Conservation (phyloP, 2,888 invertebrate species). For the Anarsia innoxiella region DNA sequence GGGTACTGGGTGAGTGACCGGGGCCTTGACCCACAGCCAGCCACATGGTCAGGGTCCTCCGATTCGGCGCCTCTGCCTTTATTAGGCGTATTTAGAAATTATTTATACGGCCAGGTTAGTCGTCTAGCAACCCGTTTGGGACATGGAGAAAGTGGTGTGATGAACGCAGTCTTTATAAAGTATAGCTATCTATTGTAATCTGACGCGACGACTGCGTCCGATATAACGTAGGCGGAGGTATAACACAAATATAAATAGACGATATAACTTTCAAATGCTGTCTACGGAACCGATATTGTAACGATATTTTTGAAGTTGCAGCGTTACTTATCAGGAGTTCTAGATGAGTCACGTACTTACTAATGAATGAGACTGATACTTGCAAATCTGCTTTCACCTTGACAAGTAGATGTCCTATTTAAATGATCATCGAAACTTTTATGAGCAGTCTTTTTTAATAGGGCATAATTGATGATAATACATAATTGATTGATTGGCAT, state of each 20-base stretch:
- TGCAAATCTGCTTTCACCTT: no score
- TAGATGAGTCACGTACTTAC: no score
- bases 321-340: no score
- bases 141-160: slow-evolving; percentile 19
- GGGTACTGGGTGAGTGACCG: slow-evolving; percentile 46
- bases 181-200: slow-evolving; percentile 8
- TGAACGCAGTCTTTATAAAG: slow-evolving; percentile 10
- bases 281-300: no score
- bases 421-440: no score
- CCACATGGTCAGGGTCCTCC: slow-evolving; percentile 21
- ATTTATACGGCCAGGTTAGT: slow-evolving; percentile 11
- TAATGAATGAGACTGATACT: no score
- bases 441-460: no score
- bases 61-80: slow-evolving; percentile 20
- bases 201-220: neutral
- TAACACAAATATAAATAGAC: neutral
- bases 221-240: slow-evolving; percentile 3
- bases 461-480: no score
- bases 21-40: slow-evolving; percentile 52
- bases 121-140: slow-evolving; percentile 9
- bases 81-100: slow-evolving; percentile 24
- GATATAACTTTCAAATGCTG: neutral
- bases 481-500: no score
- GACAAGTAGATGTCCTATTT: no score
- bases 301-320: no score